Evolutionary conservation across 1,140 invertebrate species (phyloP).

Genomic region (Drosophila navojoa): DNA sequence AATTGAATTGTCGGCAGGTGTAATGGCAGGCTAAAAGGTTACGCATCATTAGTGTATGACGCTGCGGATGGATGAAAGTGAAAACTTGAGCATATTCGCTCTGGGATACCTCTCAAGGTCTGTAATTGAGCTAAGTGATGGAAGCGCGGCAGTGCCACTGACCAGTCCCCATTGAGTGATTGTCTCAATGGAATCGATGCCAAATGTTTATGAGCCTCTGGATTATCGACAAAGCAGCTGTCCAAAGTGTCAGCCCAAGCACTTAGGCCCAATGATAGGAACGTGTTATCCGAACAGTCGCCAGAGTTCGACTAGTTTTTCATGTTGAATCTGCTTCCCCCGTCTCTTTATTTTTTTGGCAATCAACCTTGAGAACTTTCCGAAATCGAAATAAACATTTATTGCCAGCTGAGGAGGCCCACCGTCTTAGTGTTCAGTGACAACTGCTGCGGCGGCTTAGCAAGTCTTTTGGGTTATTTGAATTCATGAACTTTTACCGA

Average conservation of each 20-base stretch:
- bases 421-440: neutral
- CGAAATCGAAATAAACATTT: constrained; percentile 6
- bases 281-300: constrained; percentile 20
- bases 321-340: too few relatives aligned
- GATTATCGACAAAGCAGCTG: constrained; percentile 24
- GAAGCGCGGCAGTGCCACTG: neutral
- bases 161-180: constrained; percentile 35
- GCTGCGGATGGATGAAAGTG: neutral
- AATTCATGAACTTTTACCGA: neutral
- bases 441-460: neutral
- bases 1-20: constrained; percentile 35
- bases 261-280: constrained; percentile 42
- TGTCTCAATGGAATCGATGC: constrained; percentile 26
- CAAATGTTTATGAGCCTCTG: constrained; percentile 39
- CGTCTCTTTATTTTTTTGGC: neutral
- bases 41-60: constrained; percentile 36
- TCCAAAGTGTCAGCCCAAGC: constrained; percentile 11
- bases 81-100: neutral
- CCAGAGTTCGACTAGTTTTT: too few relatives aligned
- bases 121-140: constrained; percentile 37
- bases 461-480: neutral
- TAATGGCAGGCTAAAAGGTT: constrained; percentile 50
- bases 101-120: neutral
- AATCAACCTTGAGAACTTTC: constrained; percentile 3
- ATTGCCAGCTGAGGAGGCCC: neutral